phyloP scores from a whole-genome alignment of 2,888 invertebrate species.

The Meandrusa payeni region DNA sequence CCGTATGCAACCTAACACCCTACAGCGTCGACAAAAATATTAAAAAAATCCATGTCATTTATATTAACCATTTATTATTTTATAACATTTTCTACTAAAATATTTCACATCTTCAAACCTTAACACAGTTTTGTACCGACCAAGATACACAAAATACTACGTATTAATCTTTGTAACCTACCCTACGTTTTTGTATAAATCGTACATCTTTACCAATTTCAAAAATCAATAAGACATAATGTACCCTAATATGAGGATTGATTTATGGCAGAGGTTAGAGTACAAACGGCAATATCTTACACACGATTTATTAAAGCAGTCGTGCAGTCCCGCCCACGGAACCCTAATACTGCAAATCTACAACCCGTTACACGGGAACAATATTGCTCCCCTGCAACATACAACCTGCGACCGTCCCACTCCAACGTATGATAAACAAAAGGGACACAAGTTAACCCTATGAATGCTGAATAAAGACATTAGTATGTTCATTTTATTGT shows the following conservation, averaged over 20 bases:
- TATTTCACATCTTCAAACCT: too few relatives aligned
- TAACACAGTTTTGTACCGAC: too few relatives aligned
- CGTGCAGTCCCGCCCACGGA: slow-evolving; percentile 66
- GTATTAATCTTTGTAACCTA: too few relatives aligned
- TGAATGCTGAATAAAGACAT: slow-evolving; percentile 39
- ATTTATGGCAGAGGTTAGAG: slow-evolving; percentile 17
- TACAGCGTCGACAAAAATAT: too few relatives aligned
- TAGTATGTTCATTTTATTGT: slow-evolving; percentile 54
- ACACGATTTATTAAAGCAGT: slow-evolving; percentile 70
- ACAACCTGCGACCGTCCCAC: slow-evolving; percentile 31
- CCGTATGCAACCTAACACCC: too few relatives aligned
- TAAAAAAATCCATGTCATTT: too few relatives aligned
- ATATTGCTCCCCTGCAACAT: slow-evolving; percentile 34
- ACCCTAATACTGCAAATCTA: slow-evolving; percentile 56
- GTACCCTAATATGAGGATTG: slow-evolving; percentile 11
- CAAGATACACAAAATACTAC: too few relatives aligned
- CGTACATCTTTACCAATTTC: too few relatives aligned
- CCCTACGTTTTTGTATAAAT: too few relatives aligned
- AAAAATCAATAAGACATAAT: slow-evolving; percentile 2
- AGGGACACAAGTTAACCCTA: slow-evolving; percentile 35
- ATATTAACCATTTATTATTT: too few relatives aligned
- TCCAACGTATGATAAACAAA: slow-evolving; percentile 30
- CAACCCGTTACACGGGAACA: slow-evolving; percentile 32
- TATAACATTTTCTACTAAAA: too few relatives aligned
- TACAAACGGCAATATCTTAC: slow-evolving; percentile 48